These are phyloP conservation scores for Pectinophora gossypiella DNA, from an alignment of 1,140 invertebrate genomes.

Conservation along the genomic window DNA sequence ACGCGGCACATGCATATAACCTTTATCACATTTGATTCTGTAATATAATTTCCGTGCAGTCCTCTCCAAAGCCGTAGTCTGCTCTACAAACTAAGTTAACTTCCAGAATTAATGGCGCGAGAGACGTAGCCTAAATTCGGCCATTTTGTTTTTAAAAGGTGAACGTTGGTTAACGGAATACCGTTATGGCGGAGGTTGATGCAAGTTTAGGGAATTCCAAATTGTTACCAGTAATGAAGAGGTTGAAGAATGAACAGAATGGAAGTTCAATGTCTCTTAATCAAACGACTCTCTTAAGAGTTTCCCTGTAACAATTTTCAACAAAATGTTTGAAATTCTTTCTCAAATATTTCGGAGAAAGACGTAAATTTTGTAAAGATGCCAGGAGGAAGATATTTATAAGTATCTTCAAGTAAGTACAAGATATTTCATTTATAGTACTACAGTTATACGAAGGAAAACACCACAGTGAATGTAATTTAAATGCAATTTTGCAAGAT, in stretches of 20 bases:
- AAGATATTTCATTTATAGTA: no score
- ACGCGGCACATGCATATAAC: no score
- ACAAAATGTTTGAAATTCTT: background rate
- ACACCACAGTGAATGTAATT: no score
- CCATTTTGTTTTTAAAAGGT: conserved; percentile 23
- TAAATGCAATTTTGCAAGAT: no score
- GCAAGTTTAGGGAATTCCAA: conserved; percentile 15
- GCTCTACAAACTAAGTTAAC: conserved; percentile 22
- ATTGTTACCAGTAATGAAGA: background rate
- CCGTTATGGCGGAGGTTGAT: background rate
- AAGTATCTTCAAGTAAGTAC: no score
- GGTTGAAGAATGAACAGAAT: background rate
- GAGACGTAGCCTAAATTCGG: conserved; percentile 28
- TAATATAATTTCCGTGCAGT: no score
- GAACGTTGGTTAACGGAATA: no score
- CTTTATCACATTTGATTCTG: no score
- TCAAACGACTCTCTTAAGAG: background rate
- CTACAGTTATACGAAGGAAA: no score
- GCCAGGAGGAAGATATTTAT: no score
- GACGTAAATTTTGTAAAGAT: no score
- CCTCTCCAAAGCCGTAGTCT: background rate
- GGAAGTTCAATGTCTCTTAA: background rate
- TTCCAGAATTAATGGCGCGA: conserved; percentile 35
- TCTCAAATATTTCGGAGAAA: no score
- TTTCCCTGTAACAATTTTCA: background rate